Evolutionary conservation across 2,113 vertebrate genomes (phyloP).

Genomic region (Scomber scombrus): DNA sequence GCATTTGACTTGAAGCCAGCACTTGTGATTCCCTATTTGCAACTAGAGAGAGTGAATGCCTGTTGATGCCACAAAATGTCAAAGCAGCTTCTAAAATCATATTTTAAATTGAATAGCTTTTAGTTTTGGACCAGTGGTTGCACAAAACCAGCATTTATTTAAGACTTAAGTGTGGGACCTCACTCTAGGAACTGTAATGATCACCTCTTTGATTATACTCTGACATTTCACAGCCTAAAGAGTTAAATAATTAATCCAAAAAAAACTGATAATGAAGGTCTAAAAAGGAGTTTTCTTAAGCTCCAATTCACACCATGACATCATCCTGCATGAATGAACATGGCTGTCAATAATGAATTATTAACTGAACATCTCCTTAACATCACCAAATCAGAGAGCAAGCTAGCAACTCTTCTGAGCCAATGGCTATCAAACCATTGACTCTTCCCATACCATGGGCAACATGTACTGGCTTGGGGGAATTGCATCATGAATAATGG

Average conservation of each 20-base stretch:
- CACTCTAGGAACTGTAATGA: too few species aligned
- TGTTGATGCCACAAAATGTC: too few species aligned
- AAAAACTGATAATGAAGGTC: not conserved
- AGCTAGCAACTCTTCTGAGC: not conserved
- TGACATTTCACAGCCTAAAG: not conserved
- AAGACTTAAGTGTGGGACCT: too few species aligned
- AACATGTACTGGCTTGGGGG: constrained; percentile 10
- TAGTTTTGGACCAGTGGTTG: not conserved
- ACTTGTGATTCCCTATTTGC: too few species aligned
- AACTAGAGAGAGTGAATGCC: too few species aligned
- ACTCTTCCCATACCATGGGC: not conserved
- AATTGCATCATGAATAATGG: constrained; percentile 33
- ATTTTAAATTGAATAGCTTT: not conserved
- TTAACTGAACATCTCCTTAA: constrained; percentile 20
- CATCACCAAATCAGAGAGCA: constrained; percentile 12
- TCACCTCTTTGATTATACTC: not conserved
- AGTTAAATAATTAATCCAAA: too few species aligned
- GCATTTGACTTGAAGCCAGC: too few species aligned
- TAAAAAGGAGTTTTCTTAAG: not conserved
- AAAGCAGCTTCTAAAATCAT: not conserved
- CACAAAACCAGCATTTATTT: not conserved
- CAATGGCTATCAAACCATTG: not conserved
- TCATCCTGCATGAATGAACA: constrained; percentile 3
- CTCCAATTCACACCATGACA: constrained; percentile 3
- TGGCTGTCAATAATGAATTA: constrained; percentile 43